Percentiles rank a stretch among this genome's conserved stretches.
phyloP scores from a whole-genome alignment of 2,888 invertebrate genomes.

The Anagyrus pseudococci region DNA sequence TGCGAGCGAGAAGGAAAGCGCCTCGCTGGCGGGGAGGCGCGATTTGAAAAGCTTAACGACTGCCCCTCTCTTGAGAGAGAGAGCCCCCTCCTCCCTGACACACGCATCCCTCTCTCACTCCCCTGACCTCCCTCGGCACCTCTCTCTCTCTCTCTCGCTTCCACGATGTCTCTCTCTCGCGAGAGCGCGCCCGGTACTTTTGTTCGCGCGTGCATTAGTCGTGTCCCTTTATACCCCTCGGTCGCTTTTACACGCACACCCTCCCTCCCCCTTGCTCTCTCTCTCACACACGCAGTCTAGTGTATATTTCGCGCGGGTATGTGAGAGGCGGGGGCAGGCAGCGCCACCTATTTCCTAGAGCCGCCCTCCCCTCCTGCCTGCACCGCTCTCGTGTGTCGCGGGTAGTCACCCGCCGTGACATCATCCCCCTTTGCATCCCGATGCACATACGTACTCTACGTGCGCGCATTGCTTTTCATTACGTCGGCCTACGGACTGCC shows the following conservation, averaged over 20 bases:
- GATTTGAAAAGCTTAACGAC: constrained; percentile 23
- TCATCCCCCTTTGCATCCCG: not conserved
- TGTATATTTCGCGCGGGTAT: too few relatives aligned
- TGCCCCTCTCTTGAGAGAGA: not conserved
- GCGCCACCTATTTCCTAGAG: too few relatives aligned
- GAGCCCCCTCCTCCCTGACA: constrained; percentile 2
- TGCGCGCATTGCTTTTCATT: too few relatives aligned
- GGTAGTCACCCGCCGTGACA: too few relatives aligned
- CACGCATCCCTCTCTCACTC: not conserved
- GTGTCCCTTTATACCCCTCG: too few relatives aligned
- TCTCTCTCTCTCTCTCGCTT: not conserved
- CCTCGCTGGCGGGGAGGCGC: constrained; percentile 12
- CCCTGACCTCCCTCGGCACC: not conserved
- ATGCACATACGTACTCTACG: not conserved
- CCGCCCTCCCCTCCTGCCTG: not conserved
- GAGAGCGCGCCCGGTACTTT: not conserved
- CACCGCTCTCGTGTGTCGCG: not conserved
- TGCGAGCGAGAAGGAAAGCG: constrained; percentile 11
- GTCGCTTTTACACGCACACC: too few relatives aligned
- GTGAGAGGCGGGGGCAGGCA: too few relatives aligned
- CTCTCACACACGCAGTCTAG: too few relatives aligned
- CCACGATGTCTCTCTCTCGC: not conserved
- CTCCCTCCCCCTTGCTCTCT: too few relatives aligned
- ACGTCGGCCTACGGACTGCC: too few relatives aligned
- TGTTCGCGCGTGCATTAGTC: not conserved